Evolutionary conservation across 2,888 invertebrate genomes (phyloP), one percentile per base, ranked within the genome.

Genomic region (Trissolcus japonicus): DNA sequence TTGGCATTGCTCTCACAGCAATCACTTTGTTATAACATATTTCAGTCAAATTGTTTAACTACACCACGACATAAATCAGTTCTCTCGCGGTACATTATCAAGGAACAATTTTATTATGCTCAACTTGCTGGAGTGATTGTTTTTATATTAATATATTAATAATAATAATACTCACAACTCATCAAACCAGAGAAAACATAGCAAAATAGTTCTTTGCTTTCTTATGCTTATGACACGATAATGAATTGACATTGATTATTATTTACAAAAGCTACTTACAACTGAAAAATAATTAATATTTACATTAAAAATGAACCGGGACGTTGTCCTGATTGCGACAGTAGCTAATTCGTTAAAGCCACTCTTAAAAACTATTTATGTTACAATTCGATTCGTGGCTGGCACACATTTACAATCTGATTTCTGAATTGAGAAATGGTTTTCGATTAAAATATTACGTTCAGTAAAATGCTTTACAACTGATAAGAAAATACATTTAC

Each of bases 201-300:
- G 17, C 53, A 71, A 46, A 61, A 61, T 56, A 19, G 14, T 54
- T 19, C 16, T 55, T 61, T 16, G 35, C 57, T 43, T 29, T 54
- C 11, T 65, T 19, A 43, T 65, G 7, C 65, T 59, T 73, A 69
- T 78, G 69, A 69, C 74, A 74, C 73, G 56, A 59, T 60, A 71
- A 78, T 62, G 35, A 69, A 56, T 66, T 63, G 54, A 67, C 41
- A 21, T 66, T 29, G 14, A 65, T 6, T 25, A 25, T 63, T 79
- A 76, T 79, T 63, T 79, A 79, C 79, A 79, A 56, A 63, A 48
- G 59, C 78, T 75, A 78, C 66, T 74, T 76, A 76, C 21, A 67
- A 35, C 54, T 69, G 68, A 60, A 48, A 50, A 55, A 65, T 69
- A 60, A 68, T 65, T 76, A 67, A 63, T 78, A 78, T 78, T 35